A percentile compares a stretch with the other conserved stretches of the same genome.
These are phyloP conservation scores for Myotis pilosus DNA, from an alignment of 2,797 vertebrate genomes.

Conservation along the genomic window DNA sequence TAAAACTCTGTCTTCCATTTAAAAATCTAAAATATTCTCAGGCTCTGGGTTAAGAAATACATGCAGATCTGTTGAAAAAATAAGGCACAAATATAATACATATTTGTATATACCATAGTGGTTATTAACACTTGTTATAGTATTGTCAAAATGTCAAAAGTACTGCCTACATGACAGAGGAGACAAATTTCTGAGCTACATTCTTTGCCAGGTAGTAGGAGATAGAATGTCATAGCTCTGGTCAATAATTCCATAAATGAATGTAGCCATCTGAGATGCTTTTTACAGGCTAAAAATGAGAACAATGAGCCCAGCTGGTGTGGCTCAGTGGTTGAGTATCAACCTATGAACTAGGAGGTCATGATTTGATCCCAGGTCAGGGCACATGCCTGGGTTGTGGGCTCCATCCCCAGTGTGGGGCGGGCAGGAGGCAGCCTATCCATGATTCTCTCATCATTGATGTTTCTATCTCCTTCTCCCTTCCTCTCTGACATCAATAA, in stretches of 20 bases:
- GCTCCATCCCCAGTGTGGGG: too few relatives aligned
- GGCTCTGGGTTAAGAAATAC: slow-evolving; percentile 25
- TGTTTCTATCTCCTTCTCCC: too few relatives aligned
- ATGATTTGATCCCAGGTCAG: too few relatives aligned
- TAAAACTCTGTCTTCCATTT: neutral
- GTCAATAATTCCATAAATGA: slow-evolving; percentile 12
- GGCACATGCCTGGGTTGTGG: too few relatives aligned
- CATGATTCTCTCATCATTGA: too few relatives aligned
- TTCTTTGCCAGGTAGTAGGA: neutral
- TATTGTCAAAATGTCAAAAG: neutral
- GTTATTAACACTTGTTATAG: neutral
- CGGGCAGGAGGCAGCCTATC: too few relatives aligned
- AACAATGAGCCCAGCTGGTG: neutral
- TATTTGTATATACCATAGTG: neutral
- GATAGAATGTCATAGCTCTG: neutral
- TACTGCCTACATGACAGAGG: neutral
- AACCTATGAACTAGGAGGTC: too few relatives aligned
- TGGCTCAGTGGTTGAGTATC: too few relatives aligned
- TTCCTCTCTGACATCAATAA: too few relatives aligned
- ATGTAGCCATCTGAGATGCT: neutral
- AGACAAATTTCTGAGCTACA: neutral
- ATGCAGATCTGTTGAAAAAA: neutral
- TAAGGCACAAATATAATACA: neutral
- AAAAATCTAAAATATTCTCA: slow-evolving; percentile 11
- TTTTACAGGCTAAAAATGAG: slow-evolving; percentile 34